A percentile compares a stretch with the other conserved stretches of the same genome.
These are phyloP conservation scores for Xyliphius kryptos DNA, from an alignment of 2,113 vertebrate species.

Conservation along the genomic window DNA sequence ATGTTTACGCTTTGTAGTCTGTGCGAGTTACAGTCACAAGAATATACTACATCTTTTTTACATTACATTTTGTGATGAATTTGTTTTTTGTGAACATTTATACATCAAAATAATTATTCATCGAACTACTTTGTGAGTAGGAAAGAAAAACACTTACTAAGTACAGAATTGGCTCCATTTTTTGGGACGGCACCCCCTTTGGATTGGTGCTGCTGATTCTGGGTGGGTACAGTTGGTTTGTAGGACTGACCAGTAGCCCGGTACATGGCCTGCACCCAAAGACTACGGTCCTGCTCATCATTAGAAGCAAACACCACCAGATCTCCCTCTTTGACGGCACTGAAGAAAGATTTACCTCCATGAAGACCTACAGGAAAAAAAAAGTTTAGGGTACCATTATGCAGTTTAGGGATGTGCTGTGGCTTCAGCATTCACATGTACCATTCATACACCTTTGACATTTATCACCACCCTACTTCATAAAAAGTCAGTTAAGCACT, in stretches of 20 bases:
- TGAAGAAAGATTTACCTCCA: conserved; percentile 87
- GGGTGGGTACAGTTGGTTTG: conserved; percentile 78
- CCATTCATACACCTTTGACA: neutral
- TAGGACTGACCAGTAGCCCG: conserved; percentile 94
- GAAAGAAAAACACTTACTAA: too few species aligned
- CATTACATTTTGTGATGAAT: too few species aligned
- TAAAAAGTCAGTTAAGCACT: neutral
- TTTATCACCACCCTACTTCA: neutral
- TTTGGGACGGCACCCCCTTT: conserved; percentile 66
- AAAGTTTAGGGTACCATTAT: conserved; percentile 1
- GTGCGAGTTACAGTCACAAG: too few species aligned
- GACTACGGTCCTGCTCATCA: conserved; percentile 82
- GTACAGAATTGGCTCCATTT: conserved; percentile 62
- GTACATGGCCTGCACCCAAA: conserved; percentile 97
- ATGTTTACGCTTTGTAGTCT: too few species aligned
- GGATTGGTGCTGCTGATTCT: conserved; percentile 76
- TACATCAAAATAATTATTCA: too few species aligned
- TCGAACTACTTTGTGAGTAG: too few species aligned
- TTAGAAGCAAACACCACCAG: conserved; percentile 88
- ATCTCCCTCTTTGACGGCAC: conserved; percentile 90
- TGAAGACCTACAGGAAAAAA: conserved; percentile 83
- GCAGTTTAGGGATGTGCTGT: neutral
- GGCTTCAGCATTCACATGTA: too few species aligned
- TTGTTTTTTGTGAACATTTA: too few species aligned
- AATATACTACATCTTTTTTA: too few species aligned